Base-by-base conservation (phyloP, 1,140 invertebrate genomes). In the Drosophila mauritiana region DNA sequence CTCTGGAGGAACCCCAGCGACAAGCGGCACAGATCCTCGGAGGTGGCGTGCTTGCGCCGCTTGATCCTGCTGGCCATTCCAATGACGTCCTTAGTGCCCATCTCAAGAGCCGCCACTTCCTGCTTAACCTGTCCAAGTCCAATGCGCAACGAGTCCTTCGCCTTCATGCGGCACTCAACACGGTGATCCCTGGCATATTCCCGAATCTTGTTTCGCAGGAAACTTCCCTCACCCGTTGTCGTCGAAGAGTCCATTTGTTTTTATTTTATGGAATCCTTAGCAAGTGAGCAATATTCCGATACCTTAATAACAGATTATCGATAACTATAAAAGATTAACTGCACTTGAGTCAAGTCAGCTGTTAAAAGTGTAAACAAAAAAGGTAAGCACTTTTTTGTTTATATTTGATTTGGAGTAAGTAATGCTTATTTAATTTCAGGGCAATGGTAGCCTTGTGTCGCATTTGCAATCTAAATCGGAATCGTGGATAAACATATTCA, bases 11-110 rank as follows among this genome's bases (percentile, higher is more conserved):
- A 92, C 0, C 91, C 91, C 39, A 91, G 65, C 45, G 76, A 72
- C 36, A 92, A 46, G 11, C 85, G 78, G 48, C 80, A 89, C 56
- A 92, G 61, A 12, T 92, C 91, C 37, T 91, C 80, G 10, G 46
- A n/a, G 0, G 73, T 78, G 15, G 91, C 91, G 69, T 91, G 91
- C 37, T 92, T 92, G 0, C 89, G 83, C 0, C 91, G 59, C 46
- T 91, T 92, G 8, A 92, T 92, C 7, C 91, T 73, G 6, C 15
- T 46, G 0, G 78, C 73, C 54, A 92, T 45, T 6, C 88, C 91
- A 1, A 49, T 22, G 0, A 92, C 80, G 74, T 92, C 91, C 11
- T 91, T 88, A n/a, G 58, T 62, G 1, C 68, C 64, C 8, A 92
- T 72, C 20, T 92, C 81, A 25, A 91, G 42, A 8, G 91, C 90